Conservation (phyloP, 2,797 vertebrate genomes). For the Echiichthys vipera region DNA sequence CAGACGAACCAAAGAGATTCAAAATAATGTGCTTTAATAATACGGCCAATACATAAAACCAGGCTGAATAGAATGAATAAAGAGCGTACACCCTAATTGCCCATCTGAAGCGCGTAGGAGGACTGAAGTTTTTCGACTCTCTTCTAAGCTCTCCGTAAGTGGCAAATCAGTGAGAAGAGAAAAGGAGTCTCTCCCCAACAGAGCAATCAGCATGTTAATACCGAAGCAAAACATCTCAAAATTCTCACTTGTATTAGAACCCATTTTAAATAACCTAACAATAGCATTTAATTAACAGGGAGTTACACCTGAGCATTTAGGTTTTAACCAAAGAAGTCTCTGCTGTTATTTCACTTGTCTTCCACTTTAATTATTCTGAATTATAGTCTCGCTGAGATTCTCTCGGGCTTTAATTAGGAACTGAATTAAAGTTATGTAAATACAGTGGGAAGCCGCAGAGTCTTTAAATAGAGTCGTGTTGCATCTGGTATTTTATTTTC, state of each 20-base stretch:
- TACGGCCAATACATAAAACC: background rate
- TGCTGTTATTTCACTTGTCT: slow-evolving; percentile 74
- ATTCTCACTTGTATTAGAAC: slow-evolving; percentile 65
- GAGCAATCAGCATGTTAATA: slow-evolving; percentile 81
- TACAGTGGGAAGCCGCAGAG: slow-evolving; percentile 70
- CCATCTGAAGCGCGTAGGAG: slow-evolving; percentile 22
- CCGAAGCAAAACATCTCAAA: slow-evolving; percentile 77
- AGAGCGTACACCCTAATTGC: slow-evolving; percentile 43
- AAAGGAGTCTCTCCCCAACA: slow-evolving; percentile 35
- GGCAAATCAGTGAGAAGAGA: slow-evolving; percentile 49
- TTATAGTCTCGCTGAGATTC: slow-evolving; percentile 73
- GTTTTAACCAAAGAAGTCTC: slow-evolving; percentile 68
- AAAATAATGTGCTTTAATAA: no score
- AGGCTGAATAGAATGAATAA: slow-evolving; percentile 24
- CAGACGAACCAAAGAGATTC: no score
- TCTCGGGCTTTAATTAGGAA: slow-evolving; percentile 85
- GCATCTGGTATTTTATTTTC: slow-evolving; percentile 68
- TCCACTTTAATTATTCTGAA: slow-evolving; percentile 82
- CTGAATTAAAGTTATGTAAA: slow-evolving; percentile 85
- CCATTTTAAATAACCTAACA: slow-evolving; percentile 75
- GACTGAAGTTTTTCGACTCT: slow-evolving; percentile 31
- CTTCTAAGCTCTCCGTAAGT: slow-evolving; percentile 53
- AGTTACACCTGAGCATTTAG: slow-evolving; percentile 83
- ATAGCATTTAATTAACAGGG: slow-evolving; percentile 81
- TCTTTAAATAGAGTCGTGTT: slow-evolving; percentile 79